phyloP scores from a whole-genome alignment of 2,888 invertebrate species.

The Chelonus formosanus region DNA sequence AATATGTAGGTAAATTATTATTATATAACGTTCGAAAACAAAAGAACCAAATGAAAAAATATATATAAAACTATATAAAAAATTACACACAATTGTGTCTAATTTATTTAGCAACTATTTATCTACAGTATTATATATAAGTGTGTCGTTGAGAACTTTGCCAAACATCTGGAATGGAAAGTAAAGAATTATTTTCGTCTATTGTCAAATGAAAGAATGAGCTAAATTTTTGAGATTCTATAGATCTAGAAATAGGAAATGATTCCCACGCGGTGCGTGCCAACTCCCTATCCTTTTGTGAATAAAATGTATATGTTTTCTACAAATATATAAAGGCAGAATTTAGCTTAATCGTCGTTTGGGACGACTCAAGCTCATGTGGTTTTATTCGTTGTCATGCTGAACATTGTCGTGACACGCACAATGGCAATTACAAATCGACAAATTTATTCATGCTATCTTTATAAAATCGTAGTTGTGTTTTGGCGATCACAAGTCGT shows the following conservation, averaged over 20 bases:
- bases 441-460: slow-evolving; percentile 59
- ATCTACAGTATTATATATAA: too few relatives aligned
- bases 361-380: slow-evolving; percentile 13
- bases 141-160: background rate
- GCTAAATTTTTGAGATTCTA: background rate
- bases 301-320: slow-evolving; percentile 15
- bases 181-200: too few relatives aligned
- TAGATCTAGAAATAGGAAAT: slow-evolving; percentile 23
- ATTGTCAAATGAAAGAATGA: background rate
- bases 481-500: slow-evolving; percentile 44
- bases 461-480: slow-evolving; percentile 24
- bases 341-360: background rate
- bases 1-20: slow-evolving; percentile 58
- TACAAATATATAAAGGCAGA: background rate
- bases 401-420: slow-evolving; percentile 53
- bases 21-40: slow-evolving; percentile 37
- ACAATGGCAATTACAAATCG: slow-evolving; percentile 64
- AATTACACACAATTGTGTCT: too few relatives aligned
- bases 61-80: background rate
- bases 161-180: background rate
- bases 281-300: slow-evolving; percentile 17
- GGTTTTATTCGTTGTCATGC: slow-evolving; percentile 16
- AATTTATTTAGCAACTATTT: too few relatives aligned
- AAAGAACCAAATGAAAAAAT: slow-evolving; percentile 21
- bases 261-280: slow-evolving; percentile 43